These are phyloP conservation scores for Lycophotia porphyrea DNA, from an alignment of 2,888 invertebrate species.

Conservation along the genomic window DNA sequence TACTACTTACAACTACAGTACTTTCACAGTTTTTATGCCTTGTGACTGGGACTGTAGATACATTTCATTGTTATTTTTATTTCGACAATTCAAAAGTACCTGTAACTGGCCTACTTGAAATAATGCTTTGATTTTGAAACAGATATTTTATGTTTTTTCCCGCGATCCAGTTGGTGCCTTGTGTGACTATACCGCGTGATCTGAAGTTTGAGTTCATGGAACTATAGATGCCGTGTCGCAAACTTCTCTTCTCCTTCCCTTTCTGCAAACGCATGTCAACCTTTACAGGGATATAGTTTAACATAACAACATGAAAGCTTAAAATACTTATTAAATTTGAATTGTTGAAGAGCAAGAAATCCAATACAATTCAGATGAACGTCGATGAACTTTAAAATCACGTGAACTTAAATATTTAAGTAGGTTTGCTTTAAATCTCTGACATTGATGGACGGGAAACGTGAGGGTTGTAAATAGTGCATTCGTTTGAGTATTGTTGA, in stretches of 20 bases:
- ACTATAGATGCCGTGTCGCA: background rate
- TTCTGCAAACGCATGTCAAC: background rate
- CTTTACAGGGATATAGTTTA: background rate
- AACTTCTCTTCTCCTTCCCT: too few relatives aligned
- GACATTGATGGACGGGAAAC: background rate
- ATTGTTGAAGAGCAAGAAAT: background rate
- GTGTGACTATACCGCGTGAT: background rate
- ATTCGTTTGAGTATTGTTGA: background rate
- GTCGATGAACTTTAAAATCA: background rate
- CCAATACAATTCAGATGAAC: background rate
- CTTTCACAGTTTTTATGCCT: too few relatives aligned
- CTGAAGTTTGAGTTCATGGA: background rate
- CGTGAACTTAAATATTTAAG: background rate
- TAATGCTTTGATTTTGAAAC: too few relatives aligned
- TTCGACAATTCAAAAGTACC: too few relatives aligned
- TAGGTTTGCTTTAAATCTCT: too few relatives aligned
- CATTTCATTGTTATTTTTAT: too few relatives aligned
- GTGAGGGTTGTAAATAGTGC: background rate
- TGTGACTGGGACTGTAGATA: too few relatives aligned
- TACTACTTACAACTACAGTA: too few relatives aligned
- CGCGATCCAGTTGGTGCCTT: too few relatives aligned
- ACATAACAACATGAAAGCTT: background rate
- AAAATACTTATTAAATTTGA: background rate
- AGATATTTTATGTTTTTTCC: too few relatives aligned
- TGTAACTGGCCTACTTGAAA: too few relatives aligned